Conservation (phyloP, 2,113 vertebrate species). For the Nestor notabilis region DNA sequence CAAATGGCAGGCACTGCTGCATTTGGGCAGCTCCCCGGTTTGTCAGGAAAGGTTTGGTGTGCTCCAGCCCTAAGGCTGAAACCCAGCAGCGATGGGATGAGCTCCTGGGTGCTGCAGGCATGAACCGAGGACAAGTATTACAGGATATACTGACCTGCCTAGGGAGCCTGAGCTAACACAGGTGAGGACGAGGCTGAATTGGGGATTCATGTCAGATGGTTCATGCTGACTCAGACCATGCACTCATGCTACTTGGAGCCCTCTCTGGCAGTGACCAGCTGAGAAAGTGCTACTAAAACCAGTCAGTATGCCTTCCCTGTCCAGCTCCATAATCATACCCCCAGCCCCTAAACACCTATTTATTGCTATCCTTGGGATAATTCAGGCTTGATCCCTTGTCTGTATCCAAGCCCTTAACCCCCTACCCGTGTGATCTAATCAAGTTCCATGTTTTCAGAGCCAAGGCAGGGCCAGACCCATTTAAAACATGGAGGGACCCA, state of each 20-base stretch:
- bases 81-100: neutral
- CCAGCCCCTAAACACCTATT: neutral
- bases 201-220: neutral
- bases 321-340: neutral
- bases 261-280: neutral
- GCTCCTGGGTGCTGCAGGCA: neutral
- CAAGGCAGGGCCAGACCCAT: accelerated
- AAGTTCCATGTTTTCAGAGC: accelerated
- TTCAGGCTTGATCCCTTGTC: neutral
- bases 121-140: accelerated
- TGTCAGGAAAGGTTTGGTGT: too few species aligned
- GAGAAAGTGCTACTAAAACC: neutral
- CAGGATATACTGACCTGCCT: neutral
- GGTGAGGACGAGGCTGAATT: neutral
- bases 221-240: neutral
- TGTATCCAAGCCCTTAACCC: accelerated
- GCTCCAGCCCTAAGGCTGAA: neutral
- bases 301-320: neutral
- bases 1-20: neutral
- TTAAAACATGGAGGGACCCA: neutral
- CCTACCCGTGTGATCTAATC: too few species aligned
- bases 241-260: neutral
- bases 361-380: neutral
- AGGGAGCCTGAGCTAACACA: neutral
- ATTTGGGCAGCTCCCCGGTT: neutral